Evolutionary conservation across 2,888 invertebrate genomes (phyloP).

Genomic region (Malachius bipustulatus): DNA sequence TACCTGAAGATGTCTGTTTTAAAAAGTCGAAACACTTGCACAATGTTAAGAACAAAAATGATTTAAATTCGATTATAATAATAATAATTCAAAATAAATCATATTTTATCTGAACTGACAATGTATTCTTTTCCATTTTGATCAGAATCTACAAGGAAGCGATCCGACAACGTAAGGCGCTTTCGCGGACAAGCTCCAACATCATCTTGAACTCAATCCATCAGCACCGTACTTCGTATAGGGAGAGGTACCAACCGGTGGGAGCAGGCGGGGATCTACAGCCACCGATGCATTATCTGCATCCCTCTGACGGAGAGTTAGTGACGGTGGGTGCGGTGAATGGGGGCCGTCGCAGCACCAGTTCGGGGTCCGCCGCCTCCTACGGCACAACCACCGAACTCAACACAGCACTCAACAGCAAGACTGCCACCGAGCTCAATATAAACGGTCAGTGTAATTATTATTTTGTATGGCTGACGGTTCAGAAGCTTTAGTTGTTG

Average conservation of each 20-base stretch:
- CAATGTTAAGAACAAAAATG: too few species aligned
- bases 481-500: too few species aligned
- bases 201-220: conserved; percentile 76
- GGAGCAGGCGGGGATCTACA: conserved; percentile 28
- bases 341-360: conserved; percentile 48
- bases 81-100: too few species aligned
- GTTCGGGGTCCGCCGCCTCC: conserved; percentile 41
- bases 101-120: too few species aligned
- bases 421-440: conserved; percentile 57
- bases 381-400: conserved; percentile 40
- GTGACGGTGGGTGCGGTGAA: conserved; percentile 42
- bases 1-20: too few species aligned
- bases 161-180: conserved; percentile 66
- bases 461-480: too few species aligned
- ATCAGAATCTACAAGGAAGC: conserved; percentile 79
- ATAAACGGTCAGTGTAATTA: conserved; percentile 62
- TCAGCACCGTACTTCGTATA: conserved; percentile 63
- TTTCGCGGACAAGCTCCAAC: conserved; percentile 76
- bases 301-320: conserved; percentile 48
- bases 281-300: conserved; percentile 48
- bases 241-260: conserved; percentile 22
- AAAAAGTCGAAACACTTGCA: too few species aligned
- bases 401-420: conserved; percentile 37
- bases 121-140: too few species aligned
- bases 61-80: too few species aligned